These are phyloP conservation scores for Neomonachus schauinslandi DNA, from an alignment of 2,113 vertebrate species.

Conservation along the genomic window DNA sequence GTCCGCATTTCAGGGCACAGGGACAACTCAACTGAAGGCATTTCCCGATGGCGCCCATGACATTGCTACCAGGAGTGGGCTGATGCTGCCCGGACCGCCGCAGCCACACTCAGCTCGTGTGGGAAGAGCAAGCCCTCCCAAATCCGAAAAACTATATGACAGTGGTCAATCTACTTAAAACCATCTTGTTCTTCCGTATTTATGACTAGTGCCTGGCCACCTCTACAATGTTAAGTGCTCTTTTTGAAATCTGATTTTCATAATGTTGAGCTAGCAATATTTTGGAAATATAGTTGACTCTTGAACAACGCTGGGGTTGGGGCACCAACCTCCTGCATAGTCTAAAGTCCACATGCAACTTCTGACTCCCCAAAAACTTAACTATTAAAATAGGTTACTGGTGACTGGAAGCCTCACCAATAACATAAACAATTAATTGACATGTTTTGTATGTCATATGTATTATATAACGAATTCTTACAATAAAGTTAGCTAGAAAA, in stretches of 20 bases:
- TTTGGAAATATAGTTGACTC: background rate
- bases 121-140: background rate
- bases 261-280: background rate
- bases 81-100: background rate
- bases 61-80: rapidly evolving
- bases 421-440: background rate
- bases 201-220: background rate
- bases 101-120: background rate
- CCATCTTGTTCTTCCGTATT: background rate
- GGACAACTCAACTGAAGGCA: background rate
- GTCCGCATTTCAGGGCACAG: rapidly evolving
- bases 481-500: background rate
- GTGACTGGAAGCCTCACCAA: background rate
- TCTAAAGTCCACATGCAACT: background rate
- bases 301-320: background rate
- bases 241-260: constrained; percentile 8
- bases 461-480: background rate
- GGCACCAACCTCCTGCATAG: background rate
- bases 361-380: background rate
- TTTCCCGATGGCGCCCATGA: rapidly evolving
- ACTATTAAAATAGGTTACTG: background rate
- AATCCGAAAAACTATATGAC: background rate
- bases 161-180: no score
- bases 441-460: background rate
- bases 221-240: background rate